Evolutionary conservation across 2,888 invertebrate species (phyloP).

Genomic region (Metacarcinus magister): DNA sequence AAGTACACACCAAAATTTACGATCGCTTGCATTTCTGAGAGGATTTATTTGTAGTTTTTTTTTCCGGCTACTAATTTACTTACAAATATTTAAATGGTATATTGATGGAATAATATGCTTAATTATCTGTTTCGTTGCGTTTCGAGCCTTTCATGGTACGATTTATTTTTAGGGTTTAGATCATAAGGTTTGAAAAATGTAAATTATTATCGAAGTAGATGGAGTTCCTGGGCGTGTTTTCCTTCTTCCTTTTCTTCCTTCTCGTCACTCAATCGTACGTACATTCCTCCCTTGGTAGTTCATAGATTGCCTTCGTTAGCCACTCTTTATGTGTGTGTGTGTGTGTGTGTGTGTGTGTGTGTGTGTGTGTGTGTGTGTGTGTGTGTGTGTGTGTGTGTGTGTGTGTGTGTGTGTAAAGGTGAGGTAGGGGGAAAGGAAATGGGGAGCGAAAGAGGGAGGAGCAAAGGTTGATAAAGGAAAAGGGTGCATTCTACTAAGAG

Average conservation of each 20-base stretch:
- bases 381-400: conserved; percentile 1
- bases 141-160: background rate
- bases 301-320: conserved; percentile 29
- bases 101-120: background rate
- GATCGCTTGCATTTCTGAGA: background rate
- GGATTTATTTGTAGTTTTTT: background rate
- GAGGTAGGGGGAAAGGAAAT: background rate
- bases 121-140: background rate
- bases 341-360: background rate
- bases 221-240: background rate
- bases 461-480: background rate
- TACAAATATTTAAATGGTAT: background rate
- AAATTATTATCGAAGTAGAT: background rate
- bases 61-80: background rate
- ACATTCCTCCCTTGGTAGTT: background rate
- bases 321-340: background rate
- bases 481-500: background rate
- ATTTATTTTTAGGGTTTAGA: background rate
- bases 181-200: background rate
- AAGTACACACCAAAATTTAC: background rate
- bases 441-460: background rate
- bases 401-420: background rate
- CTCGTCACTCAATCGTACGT: background rate
- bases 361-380: too few relatives aligned
- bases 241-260: background rate